Evolutionary conservation across 2,888 invertebrate species (phyloP).

Genomic region (Lasioglossum zephyrum): DNA sequence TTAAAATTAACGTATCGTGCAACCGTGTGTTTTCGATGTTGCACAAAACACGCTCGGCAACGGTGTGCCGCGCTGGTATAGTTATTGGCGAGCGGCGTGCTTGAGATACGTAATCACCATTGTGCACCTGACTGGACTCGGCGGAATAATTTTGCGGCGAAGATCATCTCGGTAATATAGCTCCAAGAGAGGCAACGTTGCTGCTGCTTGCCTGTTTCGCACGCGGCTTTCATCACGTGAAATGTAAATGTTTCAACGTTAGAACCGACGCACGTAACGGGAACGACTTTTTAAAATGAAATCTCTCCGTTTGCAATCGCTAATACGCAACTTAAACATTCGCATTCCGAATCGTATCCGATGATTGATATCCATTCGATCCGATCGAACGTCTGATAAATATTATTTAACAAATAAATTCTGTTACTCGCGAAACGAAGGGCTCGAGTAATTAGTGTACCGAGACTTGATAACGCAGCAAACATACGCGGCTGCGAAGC

Average conservation of each 20-base stretch:
- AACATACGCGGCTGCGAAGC: constrained; percentile 10
- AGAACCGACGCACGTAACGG: not conserved
- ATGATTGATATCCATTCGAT: not conserved
- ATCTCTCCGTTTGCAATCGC: no score
- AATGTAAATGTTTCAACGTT: constrained; percentile 16
- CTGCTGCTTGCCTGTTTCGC: constrained; percentile 20
- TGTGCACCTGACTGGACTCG: constrained; percentile 46
- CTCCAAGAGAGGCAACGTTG: constrained; percentile 40
- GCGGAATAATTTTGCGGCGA: constrained; percentile 54
- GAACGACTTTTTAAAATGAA: not conserved
- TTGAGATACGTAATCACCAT: constrained; percentile 56
- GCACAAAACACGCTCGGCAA: constrained; percentile 35
- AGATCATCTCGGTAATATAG: constrained; percentile 56
- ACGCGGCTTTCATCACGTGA: constrained; percentile 12
- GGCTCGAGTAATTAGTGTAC: not conserved
- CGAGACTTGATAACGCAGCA: constrained; percentile 9
- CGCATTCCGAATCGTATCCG: not conserved
- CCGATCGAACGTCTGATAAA: not conserved
- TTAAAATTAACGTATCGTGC: constrained; percentile 47
- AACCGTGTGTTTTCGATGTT: constrained; percentile 39
- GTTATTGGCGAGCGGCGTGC: constrained; percentile 46
- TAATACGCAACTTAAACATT: not conserved
- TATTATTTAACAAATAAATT: not conserved
- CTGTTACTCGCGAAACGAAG: not conserved
- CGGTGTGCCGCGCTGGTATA: constrained; percentile 27